These are phyloP conservation scores for Nannoperca obscura DNA, from an alignment of 2,797 vertebrate species.

Conservation along the genomic window DNA sequence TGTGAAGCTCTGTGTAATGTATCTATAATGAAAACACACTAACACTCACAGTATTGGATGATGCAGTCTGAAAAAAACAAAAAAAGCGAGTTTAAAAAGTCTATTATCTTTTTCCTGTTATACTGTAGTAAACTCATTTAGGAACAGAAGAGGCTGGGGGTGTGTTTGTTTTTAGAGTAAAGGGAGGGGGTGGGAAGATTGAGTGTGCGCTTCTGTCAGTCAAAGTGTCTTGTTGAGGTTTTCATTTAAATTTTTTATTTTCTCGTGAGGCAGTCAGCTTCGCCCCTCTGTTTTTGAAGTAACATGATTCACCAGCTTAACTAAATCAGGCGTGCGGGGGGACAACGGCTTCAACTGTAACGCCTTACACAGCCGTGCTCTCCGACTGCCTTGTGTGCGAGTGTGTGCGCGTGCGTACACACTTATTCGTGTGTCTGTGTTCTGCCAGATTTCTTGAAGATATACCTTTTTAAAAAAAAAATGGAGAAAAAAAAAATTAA, in stretches of 20 bases:
- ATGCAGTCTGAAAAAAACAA: constrained; percentile 79
- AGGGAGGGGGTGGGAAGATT: constrained; percentile 50
- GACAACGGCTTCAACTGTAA: constrained; percentile 79
- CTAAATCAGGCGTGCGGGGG: constrained; percentile 78
- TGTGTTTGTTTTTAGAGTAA: constrained; percentile 66
- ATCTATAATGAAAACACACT: constrained; percentile 84
- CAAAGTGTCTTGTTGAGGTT: constrained; percentile 78
- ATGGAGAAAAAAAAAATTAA: constrained; percentile 73
- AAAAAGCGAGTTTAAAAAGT: constrained; percentile 74
- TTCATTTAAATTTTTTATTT: constrained; percentile 49
- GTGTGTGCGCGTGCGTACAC: constrained; percentile 66
- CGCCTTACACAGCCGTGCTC: constrained; percentile 85
- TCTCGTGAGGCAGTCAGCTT: constrained; percentile 78
- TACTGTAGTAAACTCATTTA: constrained; percentile 82
- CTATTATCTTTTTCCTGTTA: constrained; percentile 80
- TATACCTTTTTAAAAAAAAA: constrained; percentile 78
- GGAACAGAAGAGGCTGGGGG: constrained; percentile 68
- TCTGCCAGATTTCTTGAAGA: constrained; percentile 83
- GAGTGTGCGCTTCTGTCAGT: constrained; percentile 74
- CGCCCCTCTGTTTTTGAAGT: constrained; percentile 75
- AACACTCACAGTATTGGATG: constrained; percentile 84
- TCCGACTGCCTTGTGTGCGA: constrained; percentile 79
- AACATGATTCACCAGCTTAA: constrained; percentile 86
- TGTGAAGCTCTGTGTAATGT: constrained; percentile 83
- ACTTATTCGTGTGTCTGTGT: constrained; percentile 73